Conservation (phyloP, 2,797 vertebrate genomes). For the Helostoma temminkii region DNA sequence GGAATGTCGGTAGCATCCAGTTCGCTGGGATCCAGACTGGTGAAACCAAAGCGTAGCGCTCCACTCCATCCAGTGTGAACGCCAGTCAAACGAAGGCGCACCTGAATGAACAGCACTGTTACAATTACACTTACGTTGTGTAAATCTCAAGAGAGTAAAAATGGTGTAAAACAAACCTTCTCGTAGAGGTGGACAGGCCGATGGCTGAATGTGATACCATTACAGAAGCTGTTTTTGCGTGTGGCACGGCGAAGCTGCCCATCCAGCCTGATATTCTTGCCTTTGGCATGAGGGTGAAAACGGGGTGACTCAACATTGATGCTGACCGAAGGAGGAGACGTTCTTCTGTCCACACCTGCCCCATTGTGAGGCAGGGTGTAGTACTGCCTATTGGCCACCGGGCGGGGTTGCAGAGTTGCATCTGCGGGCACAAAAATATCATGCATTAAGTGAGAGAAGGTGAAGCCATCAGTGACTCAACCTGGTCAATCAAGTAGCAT, state of each 20-base stretch:
- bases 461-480: conserved; percentile 30
- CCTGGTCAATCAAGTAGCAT: neutral
- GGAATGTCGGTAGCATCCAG: conserved; percentile 93
- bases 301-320: conserved; percentile 89
- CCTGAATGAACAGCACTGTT: conserved; percentile 56
- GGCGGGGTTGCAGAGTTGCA: conserved; percentile 89
- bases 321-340: conserved; percentile 78
- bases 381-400: conserved; percentile 90
- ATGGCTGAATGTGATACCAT: conserved; percentile 97
- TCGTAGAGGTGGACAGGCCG: conserved; percentile 95
- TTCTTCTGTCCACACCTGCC: conserved; percentile 88
- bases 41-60: conserved; percentile 97
- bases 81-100: conserved; percentile 91
- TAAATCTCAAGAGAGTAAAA: neutral
- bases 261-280: conserved; percentile 96
- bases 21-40: conserved; percentile 93
- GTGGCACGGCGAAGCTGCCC: conserved; percentile 93
- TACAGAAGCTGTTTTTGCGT: conserved; percentile 98
- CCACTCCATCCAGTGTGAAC: conserved; percentile 98
- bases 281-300: conserved; percentile 96
- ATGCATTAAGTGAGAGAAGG: conserved; percentile 1
- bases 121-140: neutral
- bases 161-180: conserved; percentile 79
- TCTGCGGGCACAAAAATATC: conserved; percentile 81
- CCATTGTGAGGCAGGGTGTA: conserved; percentile 88